A percentile compares a stretch with the other conserved stretches of the same genome.
phyloP scores from a whole-genome alignment of 2,888 invertebrate genomes.

The Electrophaes corylata region DNA sequence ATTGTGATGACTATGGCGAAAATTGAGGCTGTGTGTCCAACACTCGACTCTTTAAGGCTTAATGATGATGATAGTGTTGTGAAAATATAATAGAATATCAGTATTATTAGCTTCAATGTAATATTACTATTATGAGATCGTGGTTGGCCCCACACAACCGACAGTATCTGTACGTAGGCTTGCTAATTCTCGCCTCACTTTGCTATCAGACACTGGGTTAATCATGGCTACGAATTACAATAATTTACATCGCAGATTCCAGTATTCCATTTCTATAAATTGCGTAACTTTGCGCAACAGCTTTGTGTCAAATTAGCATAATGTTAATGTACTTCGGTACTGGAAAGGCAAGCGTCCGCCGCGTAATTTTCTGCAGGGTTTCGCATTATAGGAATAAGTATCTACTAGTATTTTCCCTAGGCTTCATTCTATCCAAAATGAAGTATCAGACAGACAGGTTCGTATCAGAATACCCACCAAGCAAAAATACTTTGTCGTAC shows the following conservation, averaged over 20 bases:
- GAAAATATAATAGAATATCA: too few species aligned
- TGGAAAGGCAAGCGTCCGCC: conserved; percentile 5
- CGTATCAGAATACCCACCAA: not conserved
- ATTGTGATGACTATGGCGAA: too few species aligned
- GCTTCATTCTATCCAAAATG: not conserved
- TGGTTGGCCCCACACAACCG: too few species aligned
- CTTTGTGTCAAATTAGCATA: conserved; percentile 21
- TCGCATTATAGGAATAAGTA: not conserved
- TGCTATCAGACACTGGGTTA: not conserved
- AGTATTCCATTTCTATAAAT: conserved; percentile 16
- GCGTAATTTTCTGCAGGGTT: not conserved
- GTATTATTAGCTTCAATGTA: too few species aligned
- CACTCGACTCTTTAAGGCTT: too few species aligned
- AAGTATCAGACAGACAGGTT: not conserved
- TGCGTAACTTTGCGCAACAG: conserved; percentile 13
- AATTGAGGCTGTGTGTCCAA: too few species aligned
- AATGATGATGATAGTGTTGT: too few species aligned
- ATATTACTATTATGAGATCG: too few species aligned
- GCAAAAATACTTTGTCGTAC: too few species aligned
- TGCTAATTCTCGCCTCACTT: not conserved
- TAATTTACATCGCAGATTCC: conserved; percentile 7
- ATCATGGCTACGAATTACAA: conserved; percentile 4
- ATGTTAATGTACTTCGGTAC: conserved; percentile 17
- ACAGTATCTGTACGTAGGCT: not conserved
- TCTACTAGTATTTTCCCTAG: not conserved